Evolutionary conservation across 2,888 invertebrate genomes (phyloP).

Genomic region (Zaprionus obscuricornis): DNA sequence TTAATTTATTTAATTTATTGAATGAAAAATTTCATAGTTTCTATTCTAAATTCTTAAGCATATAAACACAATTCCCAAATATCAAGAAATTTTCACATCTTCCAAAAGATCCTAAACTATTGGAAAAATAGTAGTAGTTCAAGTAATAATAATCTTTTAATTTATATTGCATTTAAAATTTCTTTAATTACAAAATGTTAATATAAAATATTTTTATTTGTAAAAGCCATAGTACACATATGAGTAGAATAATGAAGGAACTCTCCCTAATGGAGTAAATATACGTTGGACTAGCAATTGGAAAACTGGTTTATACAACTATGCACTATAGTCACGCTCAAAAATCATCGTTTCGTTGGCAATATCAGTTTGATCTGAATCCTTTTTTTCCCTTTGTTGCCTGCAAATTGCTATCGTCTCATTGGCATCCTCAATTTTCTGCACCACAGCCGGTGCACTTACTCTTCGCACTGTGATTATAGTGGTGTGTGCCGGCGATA

Average conservation of each 20-base stretch:
- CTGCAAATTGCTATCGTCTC: conserved; percentile 15
- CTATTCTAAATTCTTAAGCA: no score
- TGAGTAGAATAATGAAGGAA: conserved; percentile 47
- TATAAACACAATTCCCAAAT: no score
- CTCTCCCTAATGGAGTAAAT: conserved; percentile 38
- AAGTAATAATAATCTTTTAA: conserved; percentile 11
- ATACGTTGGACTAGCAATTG: conserved; percentile 20
- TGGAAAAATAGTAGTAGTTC: no score
- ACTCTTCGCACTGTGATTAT: conserved; percentile 67
- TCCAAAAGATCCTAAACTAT: no score
- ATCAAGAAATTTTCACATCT: no score
- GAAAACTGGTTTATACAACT: conserved; percentile 46
- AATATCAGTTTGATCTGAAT: neutral
- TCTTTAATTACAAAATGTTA: conserved; percentile 39
- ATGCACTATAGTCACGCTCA: conserved; percentile 39
- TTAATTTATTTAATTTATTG: no score
- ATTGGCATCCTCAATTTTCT: conserved; percentile 1
- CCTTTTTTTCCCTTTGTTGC: neutral
- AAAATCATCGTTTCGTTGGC: conserved; percentile 46
- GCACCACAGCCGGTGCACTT: conserved; percentile 49
- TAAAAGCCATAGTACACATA: conserved; percentile 46
- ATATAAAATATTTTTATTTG: conserved; percentile 37
- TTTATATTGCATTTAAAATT: conserved; percentile 31
- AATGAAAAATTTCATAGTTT: no score
- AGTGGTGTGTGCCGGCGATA: conserved; percentile 80